Base-by-base conservation (phyloP, 2,797 vertebrate genomes). In the Pampus argenteus region DNA sequence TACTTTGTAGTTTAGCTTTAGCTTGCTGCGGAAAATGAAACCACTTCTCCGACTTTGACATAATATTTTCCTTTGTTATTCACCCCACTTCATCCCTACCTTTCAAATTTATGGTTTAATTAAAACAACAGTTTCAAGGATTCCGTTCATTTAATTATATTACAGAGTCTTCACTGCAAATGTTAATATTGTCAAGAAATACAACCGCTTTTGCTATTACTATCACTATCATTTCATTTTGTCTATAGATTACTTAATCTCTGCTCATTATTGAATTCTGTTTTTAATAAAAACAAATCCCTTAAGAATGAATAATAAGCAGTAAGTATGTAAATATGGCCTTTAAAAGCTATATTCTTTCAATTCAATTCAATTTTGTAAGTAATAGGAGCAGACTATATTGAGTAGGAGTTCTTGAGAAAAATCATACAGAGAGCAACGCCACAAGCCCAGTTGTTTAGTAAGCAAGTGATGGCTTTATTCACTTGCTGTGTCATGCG, bases 381-480 rank as follows among this genome's bases (percentile, higher is more conserved):
- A 65, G 59, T 29, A 44, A 59, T 63, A 69, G 25, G 9, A 28
- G 34, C 31, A 68, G 56, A 70, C 64, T 36, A 55, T 75, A 52
- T 63, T 66, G 36, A 55, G 45, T 45, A 38, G 13, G 25, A 73
- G 14, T 57, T 69, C 18, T 31, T 72, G 17, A 78, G 64, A 9
- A 51, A 61, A 73, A 62, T 57, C 38, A 67, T 64, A 60, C 74
- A 81, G 55, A 79, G 77, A 85, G 77, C 56, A 57, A 48, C 65
- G 56, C 83, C 87, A 90, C 86, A 83, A 84, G 70, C 81, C 82
- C 86, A 91, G 90, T 88, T 79, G 74, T 88, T 86, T 82, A 76
- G 88, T 86, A 90, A 88, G 88, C 84, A 91, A 86, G 87, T 91
- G 92, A 91, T 86, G 92, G 86, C 91, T 93, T 93, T 83, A 93